Evolutionary conservation across 2,797 vertebrate genomes (phyloP).

Genomic region (Serranus cabrilla): DNA sequence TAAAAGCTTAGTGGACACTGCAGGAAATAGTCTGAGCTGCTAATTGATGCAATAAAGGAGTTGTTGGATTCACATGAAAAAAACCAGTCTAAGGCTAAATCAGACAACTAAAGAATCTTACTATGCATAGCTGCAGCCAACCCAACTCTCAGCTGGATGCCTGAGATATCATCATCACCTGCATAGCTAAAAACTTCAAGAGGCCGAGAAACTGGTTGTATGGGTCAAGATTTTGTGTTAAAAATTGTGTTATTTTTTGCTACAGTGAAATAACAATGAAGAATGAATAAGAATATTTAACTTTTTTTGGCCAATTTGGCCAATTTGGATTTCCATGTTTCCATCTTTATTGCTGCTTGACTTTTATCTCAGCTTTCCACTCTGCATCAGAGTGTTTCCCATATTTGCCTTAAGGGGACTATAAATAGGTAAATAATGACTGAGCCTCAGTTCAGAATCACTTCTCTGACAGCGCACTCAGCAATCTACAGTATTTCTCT

Average conservation of each 20-base stretch:
- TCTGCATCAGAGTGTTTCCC: conserved; percentile 14
- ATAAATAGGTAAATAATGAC: conserved; percentile 41
- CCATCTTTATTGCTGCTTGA: not conserved
- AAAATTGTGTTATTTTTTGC: too few relatives aligned
- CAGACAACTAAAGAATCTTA: not conserved
- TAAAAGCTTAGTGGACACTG: not conserved
- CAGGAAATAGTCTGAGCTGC: not conserved
- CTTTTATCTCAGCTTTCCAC: conserved; percentile 19
- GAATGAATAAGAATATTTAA: not conserved
- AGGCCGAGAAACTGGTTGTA: too few relatives aligned
- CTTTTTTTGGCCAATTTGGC: not conserved
- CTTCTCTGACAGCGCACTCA: conserved; percentile 16
- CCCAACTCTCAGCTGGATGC: not conserved
- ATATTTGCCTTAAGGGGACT: conserved; percentile 33
- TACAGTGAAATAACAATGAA: not conserved
- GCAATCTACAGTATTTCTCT: conserved; percentile 8
- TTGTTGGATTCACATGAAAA: not conserved
- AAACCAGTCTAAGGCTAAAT: not conserved
- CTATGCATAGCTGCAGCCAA: not conserved
- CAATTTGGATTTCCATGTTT: not conserved
- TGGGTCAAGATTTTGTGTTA: too few relatives aligned
- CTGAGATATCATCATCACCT: too few relatives aligned
- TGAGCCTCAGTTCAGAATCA: not conserved
- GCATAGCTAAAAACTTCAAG: too few relatives aligned
- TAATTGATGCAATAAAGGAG: not conserved